phyloP scores from a whole-genome alignment of 2,888 invertebrate genomes.

The Bimastos eiseni region DNA sequence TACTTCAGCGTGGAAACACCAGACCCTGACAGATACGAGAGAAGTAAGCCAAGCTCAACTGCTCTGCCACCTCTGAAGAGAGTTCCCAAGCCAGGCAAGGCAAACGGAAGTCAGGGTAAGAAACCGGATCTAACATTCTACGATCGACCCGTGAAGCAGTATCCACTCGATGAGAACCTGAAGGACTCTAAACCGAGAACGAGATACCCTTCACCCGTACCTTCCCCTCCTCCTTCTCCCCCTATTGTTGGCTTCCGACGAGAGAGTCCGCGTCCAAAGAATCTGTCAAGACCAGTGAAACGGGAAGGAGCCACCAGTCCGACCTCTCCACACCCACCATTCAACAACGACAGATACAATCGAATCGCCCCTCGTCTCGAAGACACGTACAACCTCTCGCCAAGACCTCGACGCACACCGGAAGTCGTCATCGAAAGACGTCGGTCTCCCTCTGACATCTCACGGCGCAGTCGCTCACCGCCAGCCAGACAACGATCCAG shows the following conservation, averaged over 20 bases:
- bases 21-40: neutral
- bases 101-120: neutral
- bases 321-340: neutral
- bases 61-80: neutral
- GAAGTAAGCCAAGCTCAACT: neutral
- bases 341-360: neutral
- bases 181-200: neutral
- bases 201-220: neutral
- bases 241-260: neutral
- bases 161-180: neutral
- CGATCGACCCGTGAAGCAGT: neutral
- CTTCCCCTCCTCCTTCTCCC: neutral
- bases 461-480: neutral
- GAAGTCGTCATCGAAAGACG: neutral
- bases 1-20: neutral
- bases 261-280: neutral
- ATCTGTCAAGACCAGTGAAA: neutral
- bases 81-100: neutral
- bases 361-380: neutral
- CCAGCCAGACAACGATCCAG: neutral
- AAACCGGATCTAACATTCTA: neutral
- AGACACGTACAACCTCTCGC: slow-evolving; percentile 1
- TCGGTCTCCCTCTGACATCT: neutral
- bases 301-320: neutral
- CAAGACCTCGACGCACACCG: neutral